A percentile compares a stretch with the other conserved stretches of the same genome.
Evolutionary conservation across 2,888 invertebrate species (phyloP).

Genomic region (Pollenia amentaria): DNA sequence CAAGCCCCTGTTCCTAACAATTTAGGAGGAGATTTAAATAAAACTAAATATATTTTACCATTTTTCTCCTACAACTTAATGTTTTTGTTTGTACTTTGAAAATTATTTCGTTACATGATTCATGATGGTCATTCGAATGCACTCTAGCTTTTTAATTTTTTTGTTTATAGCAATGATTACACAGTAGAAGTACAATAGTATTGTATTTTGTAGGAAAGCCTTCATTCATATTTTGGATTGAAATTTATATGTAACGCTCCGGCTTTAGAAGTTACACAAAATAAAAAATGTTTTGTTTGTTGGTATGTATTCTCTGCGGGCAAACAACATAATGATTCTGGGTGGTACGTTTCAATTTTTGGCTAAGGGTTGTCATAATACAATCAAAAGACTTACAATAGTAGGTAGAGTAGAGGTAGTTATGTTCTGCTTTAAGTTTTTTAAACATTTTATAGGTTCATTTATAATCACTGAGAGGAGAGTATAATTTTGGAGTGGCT

Average conservation of each 20-base stretch:
- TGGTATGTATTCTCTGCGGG: constrained; percentile 29
- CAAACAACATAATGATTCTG: constrained; percentile 35
- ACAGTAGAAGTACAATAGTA: constrained; percentile 8
- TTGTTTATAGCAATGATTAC: constrained; percentile 42
- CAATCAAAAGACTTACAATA: constrained; percentile 35
- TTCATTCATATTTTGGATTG: constrained; percentile 45
- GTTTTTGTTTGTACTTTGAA: constrained; percentile 52
- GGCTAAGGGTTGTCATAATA: constrained; percentile 50
- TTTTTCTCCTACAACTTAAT: constrained; percentile 43
- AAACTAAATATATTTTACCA: constrained; percentile 59
- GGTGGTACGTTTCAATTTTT: constrained; percentile 34
- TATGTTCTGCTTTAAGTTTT: constrained; percentile 34
- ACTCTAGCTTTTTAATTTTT: constrained; percentile 57
- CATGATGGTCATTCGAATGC: constrained; percentile 59
- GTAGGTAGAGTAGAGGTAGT: constrained; percentile 32
- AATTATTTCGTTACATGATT: constrained; percentile 46
- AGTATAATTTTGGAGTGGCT: constrained; percentile 43
- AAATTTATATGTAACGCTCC: constrained; percentile 41
- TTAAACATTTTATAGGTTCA: constrained; percentile 38
- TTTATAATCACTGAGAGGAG: constrained; percentile 24
- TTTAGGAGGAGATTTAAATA: constrained; percentile 63
- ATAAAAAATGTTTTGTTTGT: constrained; percentile 57
- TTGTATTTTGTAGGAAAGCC: constrained; percentile 45
- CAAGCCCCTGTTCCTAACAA: too few relatives aligned
- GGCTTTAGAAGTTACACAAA: constrained; percentile 51